A percentile compares a stretch with the other conserved stretches of the same genome.
Conservation (phyloP, 2,888 invertebrate genomes). For the Parapristionchus giblindavisi region DNA sequence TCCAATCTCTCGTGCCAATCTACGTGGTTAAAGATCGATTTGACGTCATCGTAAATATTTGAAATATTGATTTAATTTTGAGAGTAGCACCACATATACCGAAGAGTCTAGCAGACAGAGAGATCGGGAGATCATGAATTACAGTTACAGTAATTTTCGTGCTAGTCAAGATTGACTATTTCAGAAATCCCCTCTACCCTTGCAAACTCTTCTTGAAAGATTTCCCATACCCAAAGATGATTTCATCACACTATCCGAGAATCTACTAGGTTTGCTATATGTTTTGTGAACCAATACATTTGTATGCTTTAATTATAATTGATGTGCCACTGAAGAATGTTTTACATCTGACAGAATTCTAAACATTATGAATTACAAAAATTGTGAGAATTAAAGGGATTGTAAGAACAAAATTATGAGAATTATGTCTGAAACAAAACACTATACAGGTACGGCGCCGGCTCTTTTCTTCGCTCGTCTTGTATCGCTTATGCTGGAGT, state of each 20-base stretch:
- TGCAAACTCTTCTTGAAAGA: not conserved
- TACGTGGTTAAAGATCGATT: conserved; percentile 31
- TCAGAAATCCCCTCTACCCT: conserved; percentile 25
- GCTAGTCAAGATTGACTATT: too few species aligned
- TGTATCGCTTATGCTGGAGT: not conserved
- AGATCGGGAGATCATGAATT: too few species aligned
- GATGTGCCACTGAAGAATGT: too few species aligned
- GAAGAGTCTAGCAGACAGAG: too few species aligned
- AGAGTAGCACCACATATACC: too few species aligned
- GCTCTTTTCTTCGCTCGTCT: conserved; percentile 31
- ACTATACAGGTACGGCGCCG: conserved; percentile 10
- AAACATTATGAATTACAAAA: too few species aligned
- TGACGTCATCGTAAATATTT: not conserved
- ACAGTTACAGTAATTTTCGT: too few species aligned
- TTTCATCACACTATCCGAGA: not conserved
- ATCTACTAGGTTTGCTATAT: not conserved
- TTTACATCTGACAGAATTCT: too few species aligned
- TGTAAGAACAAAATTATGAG: too few species aligned
- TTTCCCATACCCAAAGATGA: conserved; percentile 20
- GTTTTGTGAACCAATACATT: not conserved
- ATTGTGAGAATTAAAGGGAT: too few species aligned
- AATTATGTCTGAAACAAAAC: not conserved
- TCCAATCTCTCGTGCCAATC: conserved; percentile 14
- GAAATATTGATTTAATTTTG: not conserved
- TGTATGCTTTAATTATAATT: not conserved